Evolutionary conservation across 2,888 invertebrate species (phyloP).

Genomic region (Cyclophora punctaria): DNA sequence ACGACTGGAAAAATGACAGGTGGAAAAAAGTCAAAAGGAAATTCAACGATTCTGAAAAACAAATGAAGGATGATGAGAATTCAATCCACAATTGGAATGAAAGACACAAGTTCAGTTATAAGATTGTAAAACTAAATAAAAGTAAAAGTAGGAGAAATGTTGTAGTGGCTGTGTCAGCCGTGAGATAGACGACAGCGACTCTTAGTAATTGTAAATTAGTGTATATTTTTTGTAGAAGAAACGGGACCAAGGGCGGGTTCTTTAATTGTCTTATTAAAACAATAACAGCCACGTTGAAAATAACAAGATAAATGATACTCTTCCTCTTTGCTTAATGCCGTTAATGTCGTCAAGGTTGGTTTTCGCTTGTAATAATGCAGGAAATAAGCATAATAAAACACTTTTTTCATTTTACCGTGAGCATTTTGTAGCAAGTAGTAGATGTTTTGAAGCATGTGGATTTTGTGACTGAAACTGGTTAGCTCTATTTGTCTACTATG

Average conservation of each 20-base stretch:
- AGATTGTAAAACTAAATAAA: slow-evolving; percentile 57
- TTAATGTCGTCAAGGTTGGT: slow-evolving; percentile 9
- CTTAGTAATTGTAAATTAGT: slow-evolving; percentile 16
- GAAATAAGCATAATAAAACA: slow-evolving; percentile 5
- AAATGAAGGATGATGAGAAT: slow-evolving; percentile 19
- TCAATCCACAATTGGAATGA: slow-evolving; percentile 35
- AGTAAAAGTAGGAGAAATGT: slow-evolving; percentile 61
- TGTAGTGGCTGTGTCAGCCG: slow-evolving; percentile 63
- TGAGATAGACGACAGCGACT: slow-evolving; percentile 45
- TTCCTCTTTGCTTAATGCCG: slow-evolving; percentile 14
- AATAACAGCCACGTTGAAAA: slow-evolving; percentile 19
- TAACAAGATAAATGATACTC: slow-evolving; percentile 21
- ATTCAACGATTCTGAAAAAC: slow-evolving; percentile 16
- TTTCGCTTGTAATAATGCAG: slow-evolving; percentile 8
- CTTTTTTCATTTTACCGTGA: not conserved
- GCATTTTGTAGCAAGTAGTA: too few relatives aligned
- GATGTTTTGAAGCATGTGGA: too few relatives aligned
- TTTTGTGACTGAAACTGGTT: too few relatives aligned
- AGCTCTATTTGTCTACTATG: too few relatives aligned
- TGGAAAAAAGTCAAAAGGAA: slow-evolving; percentile 65
- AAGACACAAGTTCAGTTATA: slow-evolving; percentile 63
- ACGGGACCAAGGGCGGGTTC: slow-evolving; percentile 56
- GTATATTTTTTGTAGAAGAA: slow-evolving; percentile 42
- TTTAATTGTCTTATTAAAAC: slow-evolving; percentile 25
- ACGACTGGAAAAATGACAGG: slow-evolving; percentile 68